Evolutionary conservation across 2,888 invertebrate genomes (phyloP).

Genomic region (Eutolmus rufibarbis): DNA sequence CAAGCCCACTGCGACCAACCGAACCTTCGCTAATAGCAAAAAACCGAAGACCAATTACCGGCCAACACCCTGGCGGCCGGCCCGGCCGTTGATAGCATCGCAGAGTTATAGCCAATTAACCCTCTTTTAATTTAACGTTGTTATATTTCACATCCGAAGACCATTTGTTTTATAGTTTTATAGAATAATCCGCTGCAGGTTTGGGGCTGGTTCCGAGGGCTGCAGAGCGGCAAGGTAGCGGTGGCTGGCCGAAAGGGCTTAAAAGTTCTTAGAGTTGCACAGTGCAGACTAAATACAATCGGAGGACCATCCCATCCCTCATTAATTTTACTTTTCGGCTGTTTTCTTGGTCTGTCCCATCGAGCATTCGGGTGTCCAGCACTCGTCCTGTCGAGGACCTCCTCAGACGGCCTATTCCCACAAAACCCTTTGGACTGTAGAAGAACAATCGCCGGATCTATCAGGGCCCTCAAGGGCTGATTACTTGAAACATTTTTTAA

Average conservation of each 20-base stretch:
- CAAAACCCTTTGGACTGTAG: background rate
- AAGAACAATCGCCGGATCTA: background rate
- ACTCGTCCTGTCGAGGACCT: background rate
- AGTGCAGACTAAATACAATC: background rate
- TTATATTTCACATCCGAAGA: slow-evolving; percentile 38
- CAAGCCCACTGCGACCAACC: background rate
- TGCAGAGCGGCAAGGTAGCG: background rate
- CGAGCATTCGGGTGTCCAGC: background rate
- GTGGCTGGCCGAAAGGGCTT: background rate
- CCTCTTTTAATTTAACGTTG: slow-evolving; percentile 51
- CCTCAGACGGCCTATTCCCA: background rate
- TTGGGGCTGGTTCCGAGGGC: background rate
- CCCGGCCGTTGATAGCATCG: slow-evolving; percentile 48
- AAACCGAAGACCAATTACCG: slow-evolving; percentile 37
- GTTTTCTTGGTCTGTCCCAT: background rate
- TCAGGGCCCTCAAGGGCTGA: background rate
- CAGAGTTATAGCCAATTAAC: slow-evolving; percentile 51
- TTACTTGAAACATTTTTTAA: background rate
- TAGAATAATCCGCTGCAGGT: slow-evolving; percentile 12
- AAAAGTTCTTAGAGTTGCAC: slow-evolving; percentile 18
- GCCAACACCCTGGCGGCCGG: background rate
- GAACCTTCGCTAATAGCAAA: slow-evolving; percentile 24
- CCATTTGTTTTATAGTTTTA: slow-evolving; percentile 38
- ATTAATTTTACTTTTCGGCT: slow-evolving; percentile 40
- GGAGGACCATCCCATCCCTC: background rate